These are phyloP conservation scores for Drosophila algonquin DNA, from an alignment of 2,888 invertebrate genomes.

Conservation along the genomic window DNA sequence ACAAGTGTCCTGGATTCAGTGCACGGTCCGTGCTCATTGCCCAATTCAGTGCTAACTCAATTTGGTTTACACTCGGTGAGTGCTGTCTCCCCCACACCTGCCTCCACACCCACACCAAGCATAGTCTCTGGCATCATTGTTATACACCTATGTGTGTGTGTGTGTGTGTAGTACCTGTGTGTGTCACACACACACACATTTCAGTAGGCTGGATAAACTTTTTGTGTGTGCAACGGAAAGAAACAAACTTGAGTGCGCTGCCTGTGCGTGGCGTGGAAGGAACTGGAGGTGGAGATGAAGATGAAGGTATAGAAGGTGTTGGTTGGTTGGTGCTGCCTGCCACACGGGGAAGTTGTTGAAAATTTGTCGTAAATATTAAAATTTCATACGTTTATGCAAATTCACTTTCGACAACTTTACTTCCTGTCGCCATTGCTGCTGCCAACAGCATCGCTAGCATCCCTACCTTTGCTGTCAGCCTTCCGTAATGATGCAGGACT, in stretches of 20 bases:
- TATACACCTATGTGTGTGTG: slow-evolving; percentile 3
- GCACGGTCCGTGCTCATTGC: slow-evolving; percentile 32
- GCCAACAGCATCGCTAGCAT: too few species aligned
- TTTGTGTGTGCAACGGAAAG: slow-evolving; percentile 24
- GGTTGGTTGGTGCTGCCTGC: not conserved
- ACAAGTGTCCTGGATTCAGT: slow-evolving; percentile 4
- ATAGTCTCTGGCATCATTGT: slow-evolving; percentile 10
- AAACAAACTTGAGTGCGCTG: slow-evolving; percentile 22
- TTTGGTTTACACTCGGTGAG: slow-evolving; percentile 53
- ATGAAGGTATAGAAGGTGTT: not conserved
- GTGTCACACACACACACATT: not conserved
- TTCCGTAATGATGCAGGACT: slow-evolving; percentile 59
- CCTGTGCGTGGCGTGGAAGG: not conserved
- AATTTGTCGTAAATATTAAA: slow-evolving; percentile 77
- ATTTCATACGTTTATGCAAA: slow-evolving; percentile 77
- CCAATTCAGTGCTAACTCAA: slow-evolving; percentile 56
- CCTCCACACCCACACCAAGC: slow-evolving; percentile 2
- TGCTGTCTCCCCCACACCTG: slow-evolving; percentile 9
- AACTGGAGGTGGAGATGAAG: not conserved
- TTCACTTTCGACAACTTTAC: slow-evolving; percentile 74
- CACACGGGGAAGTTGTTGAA: slow-evolving; percentile 44
- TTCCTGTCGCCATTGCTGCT: slow-evolving; percentile 57
- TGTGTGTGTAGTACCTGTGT: too few species aligned
- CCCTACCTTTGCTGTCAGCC: slow-evolving; percentile 25
- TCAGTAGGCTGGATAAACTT: slow-evolving; percentile 22